Evolutionary conservation across 1,140 invertebrate species (phyloP), one percentile per base, ranked within the genome.

Genomic region (Cardiocondyla obscurior): DNA sequence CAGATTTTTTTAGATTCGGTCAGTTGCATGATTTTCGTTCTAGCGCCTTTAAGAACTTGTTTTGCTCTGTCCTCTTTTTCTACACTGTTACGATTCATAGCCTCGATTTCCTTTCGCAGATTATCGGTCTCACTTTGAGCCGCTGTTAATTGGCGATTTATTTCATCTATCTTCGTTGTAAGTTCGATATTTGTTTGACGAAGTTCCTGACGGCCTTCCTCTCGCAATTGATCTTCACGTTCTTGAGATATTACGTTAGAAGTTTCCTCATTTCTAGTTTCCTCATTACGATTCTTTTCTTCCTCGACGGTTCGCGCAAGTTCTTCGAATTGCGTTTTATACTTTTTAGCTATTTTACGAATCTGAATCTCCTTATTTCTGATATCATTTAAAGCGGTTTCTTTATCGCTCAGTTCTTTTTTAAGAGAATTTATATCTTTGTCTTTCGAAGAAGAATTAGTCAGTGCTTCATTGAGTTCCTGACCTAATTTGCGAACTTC

Each of bases 261-360:
- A 19, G 81, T 49, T 22, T 95, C 93, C 14, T 95, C 92, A 72
- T 93, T 94, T 57, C 93, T 93, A 74, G 88, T 85, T 65, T 94
- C 94, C 58, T 94, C 91, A 2, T 90, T 88, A 90, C 95, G 95
- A 28, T 88, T 91, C 83, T 95, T 95, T 85, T 95, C 95, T 85
- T 96, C 95, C 89, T 97, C 96, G 3, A 95, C 92, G 4, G 94
- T 94, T 90, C 96, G 96, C 0, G 94, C 93, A 0, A 96, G 89
- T 83, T 97, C 97, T 90, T 98, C 97, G 90, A 96, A 98, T 88
- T 97, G 97, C 5, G 96, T 96, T 92, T 98, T 99, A 90, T 99
- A 99, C 89, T 98, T 98, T 84, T 98, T 97, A 2, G 98, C 98
- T 90, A 99, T 98, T 91, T 97, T 98, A 85, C 97, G 96, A 58